Percentiles rank a stretch among this genome's conserved stretches.
phyloP scores from a whole-genome alignment of 2,888 invertebrate genomes.

The Andrena bicolor region DNA sequence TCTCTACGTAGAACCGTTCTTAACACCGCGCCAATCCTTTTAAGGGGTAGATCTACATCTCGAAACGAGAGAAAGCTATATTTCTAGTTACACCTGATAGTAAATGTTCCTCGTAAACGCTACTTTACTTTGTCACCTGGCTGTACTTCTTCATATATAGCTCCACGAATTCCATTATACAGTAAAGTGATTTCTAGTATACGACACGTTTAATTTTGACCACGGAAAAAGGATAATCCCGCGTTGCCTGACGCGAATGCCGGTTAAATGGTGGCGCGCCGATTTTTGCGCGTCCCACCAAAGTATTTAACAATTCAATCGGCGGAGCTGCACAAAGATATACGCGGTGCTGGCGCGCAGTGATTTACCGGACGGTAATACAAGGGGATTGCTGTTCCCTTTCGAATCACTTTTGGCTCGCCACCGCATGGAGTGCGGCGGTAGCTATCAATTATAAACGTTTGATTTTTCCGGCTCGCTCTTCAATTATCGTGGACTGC shows the following conservation, averaged over 20 bases:
- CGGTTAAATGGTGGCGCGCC: constrained; percentile 16
- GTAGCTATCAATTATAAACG: constrained; percentile 67
- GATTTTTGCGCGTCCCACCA: constrained; percentile 9
- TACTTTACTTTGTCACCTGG: background rate
- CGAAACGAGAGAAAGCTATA: background rate
- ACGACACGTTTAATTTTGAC: background rate
- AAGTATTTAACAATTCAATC: constrained; percentile 60
- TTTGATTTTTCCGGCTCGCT: constrained; percentile 60
- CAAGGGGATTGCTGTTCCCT: constrained; percentile 50
- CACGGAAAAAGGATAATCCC: background rate
- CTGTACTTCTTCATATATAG: no score
- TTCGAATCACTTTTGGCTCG: constrained; percentile 56
- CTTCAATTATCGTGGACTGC: constrained; percentile 66
- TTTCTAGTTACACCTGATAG: background rate
- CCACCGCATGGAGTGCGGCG: constrained; percentile 24
- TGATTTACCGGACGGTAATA: constrained; percentile 52
- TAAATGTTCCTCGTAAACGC: background rate
- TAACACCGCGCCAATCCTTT: background rate
- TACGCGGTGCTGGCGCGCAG: constrained; percentile 19
- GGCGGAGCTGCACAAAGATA: constrained; percentile 36
- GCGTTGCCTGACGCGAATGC: constrained; percentile 23
- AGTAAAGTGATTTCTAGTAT: background rate
- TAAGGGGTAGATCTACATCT: background rate
- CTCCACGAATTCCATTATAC: background rate
- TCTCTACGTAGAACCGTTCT: background rate